Evolutionary conservation across 92 coral and sea anemone species (phyloP).

Genomic region (Isaurus tuberculatus): DNA sequence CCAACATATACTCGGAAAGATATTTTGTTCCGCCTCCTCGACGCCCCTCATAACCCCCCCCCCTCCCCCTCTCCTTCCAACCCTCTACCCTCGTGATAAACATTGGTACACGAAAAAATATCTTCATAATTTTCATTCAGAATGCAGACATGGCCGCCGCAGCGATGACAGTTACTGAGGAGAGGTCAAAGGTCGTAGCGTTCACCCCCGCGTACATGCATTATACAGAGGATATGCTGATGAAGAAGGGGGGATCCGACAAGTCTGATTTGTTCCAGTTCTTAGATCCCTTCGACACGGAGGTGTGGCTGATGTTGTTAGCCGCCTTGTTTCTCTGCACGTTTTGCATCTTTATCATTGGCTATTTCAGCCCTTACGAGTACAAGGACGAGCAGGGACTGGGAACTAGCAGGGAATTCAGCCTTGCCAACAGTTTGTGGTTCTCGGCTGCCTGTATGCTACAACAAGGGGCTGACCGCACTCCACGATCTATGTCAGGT

Average conservation of each 20-base stretch:
- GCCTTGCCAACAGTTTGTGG: slow-evolving; percentile 37
- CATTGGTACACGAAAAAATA: too few relatives aligned
- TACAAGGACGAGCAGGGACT: slow-evolving; percentile 25
- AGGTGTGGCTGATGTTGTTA: slow-evolving; percentile 67
- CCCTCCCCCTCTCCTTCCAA: background rate
- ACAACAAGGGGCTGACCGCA: slow-evolving; percentile 69
- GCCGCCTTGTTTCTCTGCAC: slow-evolving; percentile 55
- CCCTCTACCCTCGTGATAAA: too few relatives aligned
- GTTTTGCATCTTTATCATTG: slow-evolving; percentile 10
- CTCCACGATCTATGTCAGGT: slow-evolving; percentile 71
- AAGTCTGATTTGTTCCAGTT: slow-evolving; percentile 56
- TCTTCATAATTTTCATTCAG: slow-evolving; percentile 30
- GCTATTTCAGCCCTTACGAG: slow-evolving; percentile 54
- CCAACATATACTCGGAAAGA: too few relatives aligned
- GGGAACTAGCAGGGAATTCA: background rate
- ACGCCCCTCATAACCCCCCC: background rate
- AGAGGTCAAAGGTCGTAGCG: slow-evolving; percentile 62
- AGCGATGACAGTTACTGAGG: slow-evolving; percentile 64
- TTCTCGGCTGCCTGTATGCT: slow-evolving; percentile 52
- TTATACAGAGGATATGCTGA: slow-evolving; percentile 65
- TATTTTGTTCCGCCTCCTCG: too few relatives aligned
- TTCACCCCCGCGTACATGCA: slow-evolving; percentile 77
- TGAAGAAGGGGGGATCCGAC: slow-evolving; percentile 49
- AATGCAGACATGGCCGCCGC: slow-evolving; percentile 78
- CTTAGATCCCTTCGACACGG: slow-evolving; percentile 63